Percentiles rank a stretch among this genome's conserved stretches.
Conservation (phyloP, 2,888 invertebrate species). For the Parapristionchus giblindavisi region DNA sequence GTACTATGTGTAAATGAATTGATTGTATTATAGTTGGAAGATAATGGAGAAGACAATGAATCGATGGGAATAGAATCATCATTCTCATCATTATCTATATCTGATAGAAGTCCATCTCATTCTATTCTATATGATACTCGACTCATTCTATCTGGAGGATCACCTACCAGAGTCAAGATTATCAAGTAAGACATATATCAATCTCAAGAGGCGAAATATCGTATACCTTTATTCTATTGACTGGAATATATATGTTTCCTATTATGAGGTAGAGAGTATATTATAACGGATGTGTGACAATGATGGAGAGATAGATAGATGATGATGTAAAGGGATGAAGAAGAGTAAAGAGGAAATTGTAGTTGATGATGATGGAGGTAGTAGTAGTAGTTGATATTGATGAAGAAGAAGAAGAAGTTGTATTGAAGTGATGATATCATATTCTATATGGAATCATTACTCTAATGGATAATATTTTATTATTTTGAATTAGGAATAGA, state of each 20-base stretch:
- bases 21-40: not conserved
- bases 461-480: too few species aligned
- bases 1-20: not conserved
- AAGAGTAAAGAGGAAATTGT: not conserved
- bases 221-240: too few species aligned
- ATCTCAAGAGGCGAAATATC: conserved; percentile 1
- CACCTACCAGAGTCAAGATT: conserved; percentile 21
- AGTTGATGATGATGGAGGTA: too few species aligned
- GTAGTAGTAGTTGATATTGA: not conserved
- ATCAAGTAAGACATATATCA: conserved; percentile 24
- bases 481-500: too few species aligned
- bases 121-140: conserved; percentile 31
- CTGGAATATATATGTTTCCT: too few species aligned
- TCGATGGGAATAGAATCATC: conserved; percentile 24
- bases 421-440: too few species aligned
- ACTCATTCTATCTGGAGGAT: conserved; percentile 24
- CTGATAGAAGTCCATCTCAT: conserved; percentile 22
- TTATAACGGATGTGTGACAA: not conserved
- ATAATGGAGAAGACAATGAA: conserved; percentile 1
- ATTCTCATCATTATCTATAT: conserved; percentile 24
- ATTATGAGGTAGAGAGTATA: too few species aligned
- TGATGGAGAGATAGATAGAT: not conserved
- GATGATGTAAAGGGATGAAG: not conserved
- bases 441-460: too few species aligned
- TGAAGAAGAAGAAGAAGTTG: not conserved